phyloP scores from a whole-genome alignment of 2,888 invertebrate species.

The Carpatolechia fugitivella region DNA sequence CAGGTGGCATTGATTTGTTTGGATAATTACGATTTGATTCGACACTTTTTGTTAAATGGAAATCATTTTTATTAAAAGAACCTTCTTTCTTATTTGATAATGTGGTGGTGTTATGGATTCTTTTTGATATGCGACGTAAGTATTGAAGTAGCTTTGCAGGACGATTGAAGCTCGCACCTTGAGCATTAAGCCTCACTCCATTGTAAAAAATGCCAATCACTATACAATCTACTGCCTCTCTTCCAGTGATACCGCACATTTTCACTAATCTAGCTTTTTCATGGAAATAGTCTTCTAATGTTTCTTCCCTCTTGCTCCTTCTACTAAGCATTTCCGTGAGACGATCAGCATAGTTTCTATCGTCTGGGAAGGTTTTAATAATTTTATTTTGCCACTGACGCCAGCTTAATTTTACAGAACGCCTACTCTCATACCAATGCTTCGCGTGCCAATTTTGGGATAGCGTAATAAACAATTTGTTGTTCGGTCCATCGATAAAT shows the following conservation, averaged over 20 bases:
- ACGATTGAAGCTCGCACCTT: not conserved
- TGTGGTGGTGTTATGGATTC: no score
- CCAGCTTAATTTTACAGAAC: conserved; percentile 20
- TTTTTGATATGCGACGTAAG: no score
- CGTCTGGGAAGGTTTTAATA: not conserved
- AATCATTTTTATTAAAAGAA: no score
- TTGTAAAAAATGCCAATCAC: conserved; percentile 17
- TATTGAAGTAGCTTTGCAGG: not conserved
- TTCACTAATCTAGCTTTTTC: conserved; percentile 17
- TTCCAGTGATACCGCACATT: conserved; percentile 19
- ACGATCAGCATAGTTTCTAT: conserved; percentile 24
- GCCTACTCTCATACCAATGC: conserved; percentile 26
- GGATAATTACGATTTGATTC: no score
- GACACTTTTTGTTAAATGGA: no score
- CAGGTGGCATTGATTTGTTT: no score
- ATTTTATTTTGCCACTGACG: conserved; percentile 24
- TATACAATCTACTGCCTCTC: conserved; percentile 20
- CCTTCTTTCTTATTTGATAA: no score
- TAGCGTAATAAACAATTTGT: conserved; percentile 23
- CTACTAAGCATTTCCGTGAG: conserved; percentile 23
- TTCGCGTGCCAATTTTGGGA: conserved; percentile 28
- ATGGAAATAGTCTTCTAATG: conserved; percentile 21
- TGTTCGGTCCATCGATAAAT: conserved; percentile 25
- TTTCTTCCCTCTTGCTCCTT: conserved; percentile 22
- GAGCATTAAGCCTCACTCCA: conserved; percentile 12